Base-by-base conservation (phyloP, 2,888 invertebrate species). In the Drosophila engyochracea region DNA sequence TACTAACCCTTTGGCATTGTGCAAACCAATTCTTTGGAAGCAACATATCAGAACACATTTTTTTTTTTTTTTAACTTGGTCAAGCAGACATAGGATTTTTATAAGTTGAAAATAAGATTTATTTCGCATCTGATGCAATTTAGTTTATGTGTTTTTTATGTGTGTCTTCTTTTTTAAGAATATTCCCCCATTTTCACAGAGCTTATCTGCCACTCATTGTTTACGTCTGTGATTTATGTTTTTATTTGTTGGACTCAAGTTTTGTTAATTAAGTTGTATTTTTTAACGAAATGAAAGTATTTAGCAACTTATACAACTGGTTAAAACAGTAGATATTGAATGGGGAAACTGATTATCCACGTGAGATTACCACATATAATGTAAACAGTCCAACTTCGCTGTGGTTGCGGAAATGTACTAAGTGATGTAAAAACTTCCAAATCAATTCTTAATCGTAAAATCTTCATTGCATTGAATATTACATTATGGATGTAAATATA, bases 1-100 rank as follows among this genome's bases (percentile, higher is more conserved):
- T 79, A 84, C 82, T 83, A 83, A 83, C 82, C 69, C 63, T 82
- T 88, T 88, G 83, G 88, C 83, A 83, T 76, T 87, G 86, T 76
- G 75, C 88, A 81, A 41, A 12, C 14, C 9, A 49, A 44, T 44
- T 22, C 22, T 12, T 22, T 7, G 14, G 2, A 22, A 14, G 39
- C n/a, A 5, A 22, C 31, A 33, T 19, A 25, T 59, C 31, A 41
- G 22, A 41, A 52, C 12, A 12, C 3, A 14, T 55, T 22, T 14
- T 7, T 4, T 1, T 58, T 33, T 33, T 33, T 33, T 35, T 31
- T 31, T 41, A 12, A 14, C 30, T 10, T 14, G 22, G 14, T 22
- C 47, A 16, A 22, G 4, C 22, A 47, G 47, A 14, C 44, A 44
- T 3, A 6, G 14, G 1, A 0, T 25, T 65, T 16, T 41, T 30